Base-by-base conservation (phyloP, 1,140 invertebrate species). In the Drosophila grimshawi region DNA sequence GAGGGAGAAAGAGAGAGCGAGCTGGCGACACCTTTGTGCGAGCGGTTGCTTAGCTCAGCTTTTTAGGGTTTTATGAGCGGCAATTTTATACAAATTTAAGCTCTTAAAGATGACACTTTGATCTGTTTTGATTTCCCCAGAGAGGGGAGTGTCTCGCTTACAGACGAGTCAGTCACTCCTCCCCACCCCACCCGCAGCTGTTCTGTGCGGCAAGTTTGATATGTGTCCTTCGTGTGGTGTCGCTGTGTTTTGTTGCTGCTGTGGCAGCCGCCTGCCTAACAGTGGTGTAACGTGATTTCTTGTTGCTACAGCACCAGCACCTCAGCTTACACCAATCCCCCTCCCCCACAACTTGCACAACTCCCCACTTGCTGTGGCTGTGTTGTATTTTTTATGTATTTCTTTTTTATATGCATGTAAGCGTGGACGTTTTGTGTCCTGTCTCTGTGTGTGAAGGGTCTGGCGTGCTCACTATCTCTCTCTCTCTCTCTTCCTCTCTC, bases 61-160 rank as follows among this genome's bases (percentile, higher is more conserved):
- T 65, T 49, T 75, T 70, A 56, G 43, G 71, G 67, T 63, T 78
- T 90, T 81, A 82, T 81, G 79, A 78, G 63, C 72, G 63, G 70
- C 81, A 81, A 78, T 91, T 90, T 77, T 85, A 90, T 90, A 90
- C 86, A 90, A 90, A 90, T 90, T 88, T 91, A 91, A 88, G 88
- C 88, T 88, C 88, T 91, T 91, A 91, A 91, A 91, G 88, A 91
- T 91, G 88, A 85, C 88, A 91, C 91, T 91, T 91, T 91, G 88
- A 88, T 88, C 88, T 91, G 89, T 85, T 91, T 91, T 91, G 88
- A 91, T 91, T 91, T 91, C 88, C 88, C 83, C 66, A 70, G 88
- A 78, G 81, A 68, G 35, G 35, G 35, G 35, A 3, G 39, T 43
- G 39, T 43, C 10, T 41, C 39, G 39, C 39, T 19, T 19, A 19